phyloP scores from a whole-genome alignment of 2,113 vertebrate species.

The Carollia perspicillata region DNA sequence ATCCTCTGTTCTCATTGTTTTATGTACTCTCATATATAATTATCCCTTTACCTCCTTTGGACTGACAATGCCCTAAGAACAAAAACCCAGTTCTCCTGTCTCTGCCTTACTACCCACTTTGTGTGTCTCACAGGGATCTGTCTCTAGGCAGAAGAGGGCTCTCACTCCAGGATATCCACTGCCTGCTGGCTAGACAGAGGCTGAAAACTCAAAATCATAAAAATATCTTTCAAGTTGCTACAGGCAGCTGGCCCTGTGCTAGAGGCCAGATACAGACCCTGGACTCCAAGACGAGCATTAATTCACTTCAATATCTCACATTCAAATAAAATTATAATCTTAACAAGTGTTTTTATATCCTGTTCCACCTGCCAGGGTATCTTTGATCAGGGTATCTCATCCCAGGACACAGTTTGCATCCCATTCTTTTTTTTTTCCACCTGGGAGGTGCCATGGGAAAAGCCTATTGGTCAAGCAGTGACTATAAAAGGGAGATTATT shows the following conservation, averaged over 20 bases:
- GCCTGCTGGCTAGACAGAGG: background rate
- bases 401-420: background rate
- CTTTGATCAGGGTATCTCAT: conserved; percentile 22
- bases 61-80: background rate
- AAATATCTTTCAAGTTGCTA: background rate
- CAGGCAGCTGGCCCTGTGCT: background rate
- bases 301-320: background rate
- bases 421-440: background rate
- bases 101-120: background rate
- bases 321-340: background rate
- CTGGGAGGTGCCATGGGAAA: background rate
- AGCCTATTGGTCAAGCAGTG: conserved; percentile 8
- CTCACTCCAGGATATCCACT: background rate
- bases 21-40: background rate
- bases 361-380: background rate
- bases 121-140: background rate
- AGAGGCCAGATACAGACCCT: background rate
- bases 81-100: background rate
- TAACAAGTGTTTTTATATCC: background rate
- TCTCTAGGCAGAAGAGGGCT: background rate
- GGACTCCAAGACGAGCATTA: background rate
- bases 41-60: background rate
- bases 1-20: background rate
- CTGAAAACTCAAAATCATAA: background rate
- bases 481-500: conserved; percentile 39